Evolutionary conservation across 2,113 vertebrate species (phyloP), one percentile per base, ranked within the genome.

Genomic region (Lasiurus borealis): DNA sequence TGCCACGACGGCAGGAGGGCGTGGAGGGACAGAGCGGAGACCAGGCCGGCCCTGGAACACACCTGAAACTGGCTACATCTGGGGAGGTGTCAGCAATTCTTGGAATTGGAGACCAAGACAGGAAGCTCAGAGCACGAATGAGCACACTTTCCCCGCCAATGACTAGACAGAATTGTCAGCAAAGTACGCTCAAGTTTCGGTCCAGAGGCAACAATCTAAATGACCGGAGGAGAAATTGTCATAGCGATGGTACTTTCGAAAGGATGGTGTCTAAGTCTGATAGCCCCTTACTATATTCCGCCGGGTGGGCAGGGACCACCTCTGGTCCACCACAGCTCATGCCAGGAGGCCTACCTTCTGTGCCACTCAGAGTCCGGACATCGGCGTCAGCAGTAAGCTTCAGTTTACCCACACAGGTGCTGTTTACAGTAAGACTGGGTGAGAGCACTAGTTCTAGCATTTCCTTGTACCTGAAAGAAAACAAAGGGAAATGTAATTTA

Each of bases 361-460:
- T 95, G 98, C 97, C 98, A 98, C 98, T 98, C 98, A 98, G 98
- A 97, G 98, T 96, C 8, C 97, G 84, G 92, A 95, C 94, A 96
- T 98, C 97, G 88, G 97, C 68, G 77, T 96, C 96, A 48, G 97
- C 95, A 88, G 90, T 97, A 94, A 97, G 96, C 96, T 98, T 98
- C 97, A 96, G 96, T 97, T 97, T 98, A 91, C 98, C 98, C 93
- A 95, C 93, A 96, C 96, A 97, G 93, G 98, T 95, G 97, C 97
- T 98, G 98, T 97, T 98, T 97, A 98, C 98, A 97, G 98, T 98
- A 96, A 98, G 98, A 95, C 98, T 99, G 98, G 98, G 98, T 98
- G 98, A 98, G 98, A 98, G 98, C 98, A 98, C 98, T 96, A 98
- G 98, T 98, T 98, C 98, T 99, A 99, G 98, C 98, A 99, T 99